Evolutionary conservation across 2,113 vertebrate genomes (phyloP), one percentile per base, ranked within the genome.

Genomic region (Naja naja): DNA sequence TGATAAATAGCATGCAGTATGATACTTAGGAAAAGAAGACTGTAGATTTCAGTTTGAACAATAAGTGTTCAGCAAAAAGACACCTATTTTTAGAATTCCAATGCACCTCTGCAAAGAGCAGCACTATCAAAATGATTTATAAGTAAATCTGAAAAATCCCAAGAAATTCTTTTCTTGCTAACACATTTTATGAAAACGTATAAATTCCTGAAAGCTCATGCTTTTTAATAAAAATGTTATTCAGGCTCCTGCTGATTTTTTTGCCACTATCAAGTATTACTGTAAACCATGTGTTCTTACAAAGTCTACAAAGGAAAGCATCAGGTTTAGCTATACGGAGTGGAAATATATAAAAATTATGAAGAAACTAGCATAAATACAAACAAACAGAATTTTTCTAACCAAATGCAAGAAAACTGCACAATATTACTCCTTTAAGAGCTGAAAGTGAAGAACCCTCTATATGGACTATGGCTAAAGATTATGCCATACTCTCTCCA

Each of bases 1-100:
- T 91, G 90, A 90, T 87, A 88, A 93, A 86, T 92, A 92, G 1
- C 20, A 39, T 92, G 91, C 81, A 94, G 91, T 54, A 91, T 86
- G 87, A 91, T 91, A 88, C 6, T 47, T 49, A 92, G 20, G 0
- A 60, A 49, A 88, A 92, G n/a, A 52, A 55, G 30, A 0, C 6
- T 95, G 89, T 0, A 0, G 92, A 95, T 94, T 60, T 93, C 91
- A 47, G 25, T 27, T 49, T 49, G 4, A 87, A 87, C 93, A 27
- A 30, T 94, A 92, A 94, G 27, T 89, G 88, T 85, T 89, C 91
- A 25, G 85, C 92, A 58, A 94, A 94, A n/a, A 69, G 30, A 16
- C 16, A 5, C 14, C 30, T 5, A 12, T 69, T 69, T n/a, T n/a
- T n/a, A 64, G 60, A 5, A 69, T 69, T 69, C 60, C 30, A 69